phyloP scores from a whole-genome alignment of 2,113 vertebrate genomes.

The Hydrochoerus hydrochaeris region DNA sequence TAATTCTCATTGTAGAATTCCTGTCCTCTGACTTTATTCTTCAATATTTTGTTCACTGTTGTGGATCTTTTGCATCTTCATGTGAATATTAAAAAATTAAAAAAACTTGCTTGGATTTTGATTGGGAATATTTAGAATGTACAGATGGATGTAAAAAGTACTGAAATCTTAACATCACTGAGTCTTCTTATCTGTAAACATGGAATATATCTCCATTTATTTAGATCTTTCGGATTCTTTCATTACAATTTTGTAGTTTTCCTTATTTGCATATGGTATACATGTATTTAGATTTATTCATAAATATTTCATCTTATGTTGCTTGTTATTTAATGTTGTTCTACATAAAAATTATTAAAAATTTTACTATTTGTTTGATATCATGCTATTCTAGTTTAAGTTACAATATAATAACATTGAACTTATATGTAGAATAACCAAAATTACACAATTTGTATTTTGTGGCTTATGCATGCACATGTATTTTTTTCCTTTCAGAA shows the following conservation, averaged over 20 bases:
- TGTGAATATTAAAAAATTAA: not conserved
- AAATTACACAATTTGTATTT: not conserved
- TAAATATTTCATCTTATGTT: not conserved
- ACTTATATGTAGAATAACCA: not conserved
- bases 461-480: not conserved
- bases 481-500: not conserved
- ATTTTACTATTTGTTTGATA: slow-evolving; percentile 10
- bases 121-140: not conserved
- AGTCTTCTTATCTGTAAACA: not conserved
- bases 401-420: slow-evolving; percentile 29
- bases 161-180: not conserved
- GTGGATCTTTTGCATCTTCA: not conserved
- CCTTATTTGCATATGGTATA: not conserved
- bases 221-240: not conserved
- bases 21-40: not conserved
- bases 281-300: not conserved
- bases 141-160: not conserved
- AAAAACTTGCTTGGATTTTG: not conserved
- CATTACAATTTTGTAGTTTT: not conserved
- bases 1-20: not conserved
- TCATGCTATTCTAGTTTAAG: slow-evolving; percentile 11
- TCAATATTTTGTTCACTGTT: not conserved
- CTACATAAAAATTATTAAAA: slow-evolving; percentile 9
- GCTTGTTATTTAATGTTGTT: not conserved
- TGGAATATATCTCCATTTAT: not conserved